Evolutionary conservation across 92 coral and sea anemone genomes (phyloP), one percentile per base, ranked within the genome.

Genomic region (Porites rus): DNA sequence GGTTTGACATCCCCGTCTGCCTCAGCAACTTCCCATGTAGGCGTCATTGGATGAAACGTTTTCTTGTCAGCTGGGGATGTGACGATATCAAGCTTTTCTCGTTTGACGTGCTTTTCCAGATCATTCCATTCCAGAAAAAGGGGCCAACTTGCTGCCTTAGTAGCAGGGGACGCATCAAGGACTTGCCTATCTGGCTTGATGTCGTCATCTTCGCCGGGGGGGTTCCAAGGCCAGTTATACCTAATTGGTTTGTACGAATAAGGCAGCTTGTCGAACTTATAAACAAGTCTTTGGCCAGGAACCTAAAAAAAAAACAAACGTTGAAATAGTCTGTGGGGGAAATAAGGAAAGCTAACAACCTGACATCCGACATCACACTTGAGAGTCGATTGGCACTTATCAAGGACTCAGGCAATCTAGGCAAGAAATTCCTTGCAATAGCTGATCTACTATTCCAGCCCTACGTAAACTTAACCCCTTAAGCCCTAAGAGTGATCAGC

Each of bases 231-330:
- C 87, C 87, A 83, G 64, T 74, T 73, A 28, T 91, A 74, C 52
- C 62, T 68, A 1, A 91, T 62, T n/a, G 97, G 95, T 77, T 84
- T 86, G 65, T 94, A 94, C 56, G 88, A 87, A 68, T 92, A 94
- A 19, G 97, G 97, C 69, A 94, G 90, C 72, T 94, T 89, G 70
- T 86, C 89, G 67, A 94, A 94, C 64, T 86, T 94, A 79, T 94
- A 94, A 4, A 94, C 97, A 17, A 94, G 91, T 65, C 93, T 89
- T 80, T 94, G 95, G 2, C 95, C 97, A 59, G 88, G 92, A 10
- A 94, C 97, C 97, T 94, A 72, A 31, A 71, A 46, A 46, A 70
- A 12, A 17, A 50, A 18, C 19, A 28, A 78, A 56, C 61, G 46
- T 38, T 38, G 5, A 38, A 38, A 38, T 38, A 38, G 46, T 31